Evolutionary conservation across 2,888 invertebrate genomes (phyloP), one percentile per base, ranked within the genome.

Genomic region (Noctua janthe): DNA sequence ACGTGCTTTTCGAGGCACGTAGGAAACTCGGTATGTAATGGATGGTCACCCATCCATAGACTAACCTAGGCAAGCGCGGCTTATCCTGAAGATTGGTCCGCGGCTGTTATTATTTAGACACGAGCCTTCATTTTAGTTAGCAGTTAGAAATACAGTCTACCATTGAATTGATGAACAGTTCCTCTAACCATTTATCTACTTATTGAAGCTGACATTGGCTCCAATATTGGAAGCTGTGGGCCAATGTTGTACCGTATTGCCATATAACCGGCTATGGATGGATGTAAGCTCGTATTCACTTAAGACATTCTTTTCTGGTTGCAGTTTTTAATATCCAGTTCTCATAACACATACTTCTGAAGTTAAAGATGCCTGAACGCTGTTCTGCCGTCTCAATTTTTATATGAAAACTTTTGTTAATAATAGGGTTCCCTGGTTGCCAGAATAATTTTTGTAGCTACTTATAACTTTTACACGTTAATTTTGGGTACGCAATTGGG

Each of bases 391-490:
- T 69, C 66, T 71, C 1, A 78, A 84, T 78, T 74, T 71, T 74
- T 71, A 72, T 71, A 59, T 56, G 17, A 67, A 54, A 84, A 81
- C 67, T 81, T 84, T 74, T 62, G 20, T 49, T 74, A 43, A 66
- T 75, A 74, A 71, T 43, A 15, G 10, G 35, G 23, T 70, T 70
- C 76, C 74, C 72, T 54, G 29, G 62, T 54, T 73, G 69, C 39
- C 11, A 3, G 51, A 71, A 72, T 78, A 71, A 11, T 75, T 77
- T 78, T 56, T 72, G 66, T 43, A n/a, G 51, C 35, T 62, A 54
- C 76, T 78, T 62, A 13, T 67, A 87, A 81, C 69, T 86, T 87
- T 71, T 83, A 71, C 15, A 64, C 39, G 75, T 74, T 79, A 67
- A 78, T 78, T 76, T 83, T 75, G 23, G n/a, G 72, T 62, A 77